A percentile compares a stretch with the other conserved stretches of the same genome.
phyloP scores from a whole-genome alignment of 2,888 invertebrate species.

The Hipparchia semele region DNA sequence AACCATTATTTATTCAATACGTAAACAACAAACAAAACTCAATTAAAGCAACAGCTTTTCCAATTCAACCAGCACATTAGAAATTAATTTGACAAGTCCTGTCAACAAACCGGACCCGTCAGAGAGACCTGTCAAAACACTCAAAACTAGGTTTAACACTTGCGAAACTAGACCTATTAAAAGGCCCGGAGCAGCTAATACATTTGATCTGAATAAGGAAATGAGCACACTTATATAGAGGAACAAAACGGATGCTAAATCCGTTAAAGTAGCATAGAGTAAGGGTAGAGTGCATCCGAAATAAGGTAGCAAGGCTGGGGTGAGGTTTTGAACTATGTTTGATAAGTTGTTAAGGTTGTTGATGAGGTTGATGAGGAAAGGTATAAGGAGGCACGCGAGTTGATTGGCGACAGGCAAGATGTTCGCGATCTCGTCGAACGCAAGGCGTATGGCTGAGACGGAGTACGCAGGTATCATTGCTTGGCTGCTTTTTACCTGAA shows the following conservation, averaged over 20 bases:
- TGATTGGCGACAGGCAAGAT: slow-evolving; percentile 71
- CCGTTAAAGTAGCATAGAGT: slow-evolving; percentile 71
- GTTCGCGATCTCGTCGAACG: slow-evolving; percentile 72
- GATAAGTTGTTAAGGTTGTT: slow-evolving; percentile 75
- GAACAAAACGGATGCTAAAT: slow-evolving; percentile 71
- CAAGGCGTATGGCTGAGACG: slow-evolving; percentile 66
- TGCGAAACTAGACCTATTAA: slow-evolving; percentile 62
- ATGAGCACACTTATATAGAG: slow-evolving; percentile 73
- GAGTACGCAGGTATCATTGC: slow-evolving; percentile 78
- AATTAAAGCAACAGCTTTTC: slow-evolving; percentile 59
- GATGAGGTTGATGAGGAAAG: slow-evolving; percentile 72
- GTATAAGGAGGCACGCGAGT: slow-evolving; percentile 67
- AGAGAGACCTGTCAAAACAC: slow-evolving; percentile 63
- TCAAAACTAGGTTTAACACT: slow-evolving; percentile 65
- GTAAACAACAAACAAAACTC: slow-evolving; percentile 36
- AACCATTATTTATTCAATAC: slow-evolving; percentile 34
- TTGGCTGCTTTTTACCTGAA: slow-evolving; percentile 59
- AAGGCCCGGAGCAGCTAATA: slow-evolving; percentile 67
- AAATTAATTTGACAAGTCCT: slow-evolving; percentile 67
- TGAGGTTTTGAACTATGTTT: slow-evolving; percentile 74
- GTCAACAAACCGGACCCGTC: slow-evolving; percentile 66
- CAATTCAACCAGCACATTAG: slow-evolving; percentile 64
- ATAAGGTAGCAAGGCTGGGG: slow-evolving; percentile 71
- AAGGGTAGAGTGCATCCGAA: slow-evolving; percentile 74
- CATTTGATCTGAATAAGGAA: slow-evolving; percentile 71